These are phyloP conservation scores for Cnemophilus loriae DNA, from an alignment of 2,113 vertebrate species.

Conservation along the genomic window DNA sequence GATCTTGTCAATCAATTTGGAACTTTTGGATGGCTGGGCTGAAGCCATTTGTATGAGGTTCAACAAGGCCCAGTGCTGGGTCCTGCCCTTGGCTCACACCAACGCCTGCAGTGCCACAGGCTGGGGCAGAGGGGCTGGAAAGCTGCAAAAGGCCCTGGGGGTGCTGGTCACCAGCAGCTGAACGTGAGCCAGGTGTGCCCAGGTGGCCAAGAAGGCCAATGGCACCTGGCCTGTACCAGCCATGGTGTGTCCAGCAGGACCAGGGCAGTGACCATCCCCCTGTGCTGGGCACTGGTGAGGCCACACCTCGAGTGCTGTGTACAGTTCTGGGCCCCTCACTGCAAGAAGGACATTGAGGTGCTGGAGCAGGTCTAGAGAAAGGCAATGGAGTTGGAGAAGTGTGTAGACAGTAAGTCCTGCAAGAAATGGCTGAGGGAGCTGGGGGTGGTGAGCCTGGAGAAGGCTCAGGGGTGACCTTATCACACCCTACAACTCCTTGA, in stretches of 20 bases:
- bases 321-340: not conserved
- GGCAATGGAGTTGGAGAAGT: not conserved
- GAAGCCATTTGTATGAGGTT: not conserved
- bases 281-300: not conserved
- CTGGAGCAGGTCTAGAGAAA: not conserved
- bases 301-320: not conserved
- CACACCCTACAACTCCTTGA: not conserved
- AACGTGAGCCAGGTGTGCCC: not conserved
- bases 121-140: not conserved
- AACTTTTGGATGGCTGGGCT: not conserved
- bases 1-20: not conserved
- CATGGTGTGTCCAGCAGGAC: not conserved
- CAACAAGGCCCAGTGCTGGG: not conserved
- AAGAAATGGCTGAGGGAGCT: not conserved
- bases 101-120: not conserved
- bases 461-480: not conserved
- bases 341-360: not conserved
- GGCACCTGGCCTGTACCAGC: not conserved
- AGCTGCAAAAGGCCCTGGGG: not conserved
- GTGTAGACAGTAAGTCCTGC: not conserved
- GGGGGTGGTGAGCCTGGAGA: not conserved
- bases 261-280: not conserved
- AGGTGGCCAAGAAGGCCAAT: not conserved
- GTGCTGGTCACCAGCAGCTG: not conserved
- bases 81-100: not conserved